phyloP scores from a whole-genome alignment of 1,140 invertebrate species.

The Zaprionus camerounensis region DNA sequence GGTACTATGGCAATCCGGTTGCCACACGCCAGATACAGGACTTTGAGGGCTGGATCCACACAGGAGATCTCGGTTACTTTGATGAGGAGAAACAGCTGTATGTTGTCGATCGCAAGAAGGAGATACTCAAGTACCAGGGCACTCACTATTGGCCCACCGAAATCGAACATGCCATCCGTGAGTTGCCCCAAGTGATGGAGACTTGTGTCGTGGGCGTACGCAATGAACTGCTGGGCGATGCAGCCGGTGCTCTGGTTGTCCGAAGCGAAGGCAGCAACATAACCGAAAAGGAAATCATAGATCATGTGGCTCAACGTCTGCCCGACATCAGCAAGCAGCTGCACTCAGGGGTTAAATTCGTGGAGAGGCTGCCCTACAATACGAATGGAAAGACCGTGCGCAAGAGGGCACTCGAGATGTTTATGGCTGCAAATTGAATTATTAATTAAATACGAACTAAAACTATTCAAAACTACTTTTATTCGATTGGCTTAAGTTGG shows the following conservation, averaged over 20 bases:
- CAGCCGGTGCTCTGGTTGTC: constrained; percentile 19
- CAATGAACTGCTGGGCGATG: constrained; percentile 17
- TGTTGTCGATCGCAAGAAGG: constrained; percentile 36
- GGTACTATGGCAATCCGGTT: constrained; percentile 85
- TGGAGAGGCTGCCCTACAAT: constrained; percentile 84
- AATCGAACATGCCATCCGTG: constrained; percentile 31
- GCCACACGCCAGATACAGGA: constrained; percentile 86
- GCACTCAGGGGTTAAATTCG: constrained; percentile 75
- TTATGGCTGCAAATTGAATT: constrained; percentile 9
- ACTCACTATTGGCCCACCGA: constrained; percentile 33
- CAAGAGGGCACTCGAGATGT: constrained; percentile 81
- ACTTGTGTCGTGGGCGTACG: constrained; percentile 29
- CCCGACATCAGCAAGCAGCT: constrained; percentile 51
- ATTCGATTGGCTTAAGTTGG: not conserved
- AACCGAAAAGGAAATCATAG: constrained; percentile 34
- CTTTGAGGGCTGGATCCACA: constrained; percentile 80
- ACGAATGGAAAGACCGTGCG: constrained; percentile 86
- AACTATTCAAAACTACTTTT: not conserved
- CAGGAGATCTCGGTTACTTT: constrained; percentile 35
- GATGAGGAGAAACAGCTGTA: constrained; percentile 16
- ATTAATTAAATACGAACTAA: not conserved
- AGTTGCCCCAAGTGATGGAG: constrained; percentile 24
- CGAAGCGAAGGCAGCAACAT: constrained; percentile 5
- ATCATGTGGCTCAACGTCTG: constrained; percentile 32
- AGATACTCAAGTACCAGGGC: constrained; percentile 27